Conservation (phyloP, 2,888 invertebrate genomes). For the Spatulosminthurus flaviceps region DNA sequence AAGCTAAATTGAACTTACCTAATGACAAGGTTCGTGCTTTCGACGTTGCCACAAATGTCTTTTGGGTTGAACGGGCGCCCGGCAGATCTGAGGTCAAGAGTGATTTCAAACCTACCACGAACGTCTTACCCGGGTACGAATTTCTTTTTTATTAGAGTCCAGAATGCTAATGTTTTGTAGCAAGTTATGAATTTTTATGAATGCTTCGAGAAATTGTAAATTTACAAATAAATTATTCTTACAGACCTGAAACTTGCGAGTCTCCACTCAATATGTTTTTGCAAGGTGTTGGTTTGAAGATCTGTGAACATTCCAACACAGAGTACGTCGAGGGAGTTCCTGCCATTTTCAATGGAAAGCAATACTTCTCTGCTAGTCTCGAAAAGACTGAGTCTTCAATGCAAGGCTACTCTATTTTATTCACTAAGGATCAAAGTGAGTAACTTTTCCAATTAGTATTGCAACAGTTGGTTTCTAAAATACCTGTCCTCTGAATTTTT, state of each 20-base stretch:
- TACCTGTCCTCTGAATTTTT: no score
- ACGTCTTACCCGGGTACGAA: constrained; percentile 33
- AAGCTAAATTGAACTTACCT: constrained; percentile 80
- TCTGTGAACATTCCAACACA: constrained; percentile 48
- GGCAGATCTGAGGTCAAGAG: not conserved
- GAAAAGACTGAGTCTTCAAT: constrained; percentile 39
- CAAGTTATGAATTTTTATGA: no score
- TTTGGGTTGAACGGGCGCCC: constrained; percentile 44
- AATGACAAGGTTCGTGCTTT: constrained; percentile 83
- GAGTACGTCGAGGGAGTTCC: constrained; percentile 29
- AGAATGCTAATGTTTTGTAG: no score
- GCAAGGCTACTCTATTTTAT: constrained; percentile 34
- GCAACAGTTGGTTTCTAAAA: no score
- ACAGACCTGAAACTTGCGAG: not conserved
- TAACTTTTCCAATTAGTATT: not conserved
- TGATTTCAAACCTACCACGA: not conserved
- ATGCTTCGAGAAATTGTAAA: no score
- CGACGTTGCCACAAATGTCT: constrained; percentile 70
- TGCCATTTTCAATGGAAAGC: constrained; percentile 16
- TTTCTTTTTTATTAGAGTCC: not conserved
- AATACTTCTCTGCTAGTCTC: constrained; percentile 25
- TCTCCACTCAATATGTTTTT: not conserved
- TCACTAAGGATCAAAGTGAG: constrained; percentile 13
- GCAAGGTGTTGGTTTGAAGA: constrained; percentile 34
- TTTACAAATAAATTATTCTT: not conserved